phyloP scores from a whole-genome alignment of 2,113 vertebrate genomes.

The Leucoraja erinaceus region DNA sequence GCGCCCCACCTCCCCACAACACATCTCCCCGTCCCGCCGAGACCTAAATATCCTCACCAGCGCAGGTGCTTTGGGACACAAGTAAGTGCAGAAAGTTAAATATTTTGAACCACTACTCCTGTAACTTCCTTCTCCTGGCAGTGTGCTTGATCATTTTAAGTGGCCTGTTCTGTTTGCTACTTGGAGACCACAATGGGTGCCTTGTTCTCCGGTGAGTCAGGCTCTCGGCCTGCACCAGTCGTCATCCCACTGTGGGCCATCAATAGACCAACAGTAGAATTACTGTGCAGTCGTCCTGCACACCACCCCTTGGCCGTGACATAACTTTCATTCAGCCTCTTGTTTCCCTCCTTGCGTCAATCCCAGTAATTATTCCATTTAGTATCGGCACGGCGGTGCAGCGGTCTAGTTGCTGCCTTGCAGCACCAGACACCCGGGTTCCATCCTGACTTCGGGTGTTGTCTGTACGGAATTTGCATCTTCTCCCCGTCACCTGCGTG shows the following conservation, averaged over 20 bases:
- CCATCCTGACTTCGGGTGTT: too few relatives aligned
- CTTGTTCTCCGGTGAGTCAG: not conserved
- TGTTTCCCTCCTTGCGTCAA: too few relatives aligned
- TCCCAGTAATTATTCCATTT: not conserved
- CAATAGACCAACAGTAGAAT: not conserved
- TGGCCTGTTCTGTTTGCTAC: slow-evolving; percentile 20
- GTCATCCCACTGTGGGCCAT: not conserved
- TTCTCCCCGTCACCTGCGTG: too few relatives aligned
- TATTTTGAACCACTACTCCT: not conserved
- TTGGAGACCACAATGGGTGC: not conserved
- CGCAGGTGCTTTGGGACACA: not conserved
- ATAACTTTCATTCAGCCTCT: not conserved
- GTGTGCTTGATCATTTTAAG: not conserved
- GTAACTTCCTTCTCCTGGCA: not conserved
- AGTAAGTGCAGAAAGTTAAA: not conserved
- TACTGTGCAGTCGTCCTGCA: not conserved
- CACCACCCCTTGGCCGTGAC: not conserved
- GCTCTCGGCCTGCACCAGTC: not conserved
- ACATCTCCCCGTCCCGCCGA: not conserved
- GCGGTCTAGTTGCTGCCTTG: too few relatives aligned
- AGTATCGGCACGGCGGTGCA: too few relatives aligned
- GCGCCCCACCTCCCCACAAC: not conserved
- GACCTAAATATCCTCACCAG: not conserved
- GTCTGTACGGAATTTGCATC: too few relatives aligned
- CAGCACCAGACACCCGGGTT: too few relatives aligned